A percentile compares a stretch with the other conserved stretches of the same genome.
Conservation (phyloP, 2,888 invertebrate species). For the Pseudanteris insignis region DNA sequence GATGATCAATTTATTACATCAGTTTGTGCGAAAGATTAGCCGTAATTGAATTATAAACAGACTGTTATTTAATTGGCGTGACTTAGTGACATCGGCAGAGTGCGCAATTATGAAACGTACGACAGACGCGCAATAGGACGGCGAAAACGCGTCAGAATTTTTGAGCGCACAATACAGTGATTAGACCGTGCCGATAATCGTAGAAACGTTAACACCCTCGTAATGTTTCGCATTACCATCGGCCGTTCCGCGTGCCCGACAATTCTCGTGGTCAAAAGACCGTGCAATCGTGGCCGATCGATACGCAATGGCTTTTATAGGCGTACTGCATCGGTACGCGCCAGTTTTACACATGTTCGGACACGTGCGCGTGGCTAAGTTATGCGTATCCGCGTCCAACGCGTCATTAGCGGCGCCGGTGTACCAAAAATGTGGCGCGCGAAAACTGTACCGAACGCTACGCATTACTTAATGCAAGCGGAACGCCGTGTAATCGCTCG, state of each 20-base stretch:
- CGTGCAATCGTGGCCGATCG: constrained; percentile 60
- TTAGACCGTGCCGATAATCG: constrained; percentile 25
- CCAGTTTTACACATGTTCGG: constrained; percentile 32
- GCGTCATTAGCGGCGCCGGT: constrained; percentile 19
- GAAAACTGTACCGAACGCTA: too few relatives aligned
- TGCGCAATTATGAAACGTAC: too few relatives aligned
- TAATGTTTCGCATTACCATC: constrained; percentile 25
- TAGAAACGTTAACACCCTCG: constrained; percentile 24
- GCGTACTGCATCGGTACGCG: constrained; percentile 6
- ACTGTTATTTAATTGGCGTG: too few relatives aligned
- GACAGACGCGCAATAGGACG: not conserved
- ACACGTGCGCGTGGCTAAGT: constrained; percentile 29
- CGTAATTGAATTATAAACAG: too few relatives aligned
- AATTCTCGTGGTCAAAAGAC: constrained; percentile 55
- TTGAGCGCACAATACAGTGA: constrained; percentile 20
- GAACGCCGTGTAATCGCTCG: too few relatives aligned
- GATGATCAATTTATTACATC: too few relatives aligned
- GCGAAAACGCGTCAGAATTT: constrained; percentile 1
- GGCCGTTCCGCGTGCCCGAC: constrained; percentile 60
- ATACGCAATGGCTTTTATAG: constrained; percentile 47
- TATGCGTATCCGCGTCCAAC: constrained; percentile 28
- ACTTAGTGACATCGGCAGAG: too few relatives aligned
- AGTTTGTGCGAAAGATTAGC: too few relatives aligned
- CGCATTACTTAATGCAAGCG: too few relatives aligned
- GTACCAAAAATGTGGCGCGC: constrained; percentile 12